These are phyloP conservation scores for Bufo gargarizans DNA, from an alignment of 2,113 vertebrate genomes.

Conservation along the genomic window DNA sequence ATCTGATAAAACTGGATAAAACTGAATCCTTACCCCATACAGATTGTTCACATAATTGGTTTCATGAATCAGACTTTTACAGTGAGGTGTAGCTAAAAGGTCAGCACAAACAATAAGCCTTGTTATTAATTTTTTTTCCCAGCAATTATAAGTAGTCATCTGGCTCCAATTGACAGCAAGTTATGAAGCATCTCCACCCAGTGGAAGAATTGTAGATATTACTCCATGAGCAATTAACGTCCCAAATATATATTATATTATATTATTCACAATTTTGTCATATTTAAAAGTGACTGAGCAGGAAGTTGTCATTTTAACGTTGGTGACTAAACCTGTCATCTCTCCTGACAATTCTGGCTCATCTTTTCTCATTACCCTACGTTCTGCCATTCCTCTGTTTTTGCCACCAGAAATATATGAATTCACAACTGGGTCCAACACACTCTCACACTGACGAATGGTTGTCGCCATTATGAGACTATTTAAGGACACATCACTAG, in stretches of 20 bases:
- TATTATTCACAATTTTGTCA: conserved; percentile 32
- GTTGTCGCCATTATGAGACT: no score
- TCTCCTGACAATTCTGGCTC: no score
- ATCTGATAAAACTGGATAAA: not conserved
- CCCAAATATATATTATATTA: not conserved
- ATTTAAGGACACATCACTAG: no score
- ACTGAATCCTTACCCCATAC: not conserved
- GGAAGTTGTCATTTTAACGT: not conserved
- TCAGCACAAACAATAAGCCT: not conserved
- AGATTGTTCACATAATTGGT: not conserved
- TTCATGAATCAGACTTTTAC: conserved; percentile 17
- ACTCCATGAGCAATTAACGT: not conserved
- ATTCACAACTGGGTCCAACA: no score
- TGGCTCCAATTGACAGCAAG: not conserved
- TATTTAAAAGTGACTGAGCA: not conserved
- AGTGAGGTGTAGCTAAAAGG: not conserved
- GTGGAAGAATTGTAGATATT: not conserved
- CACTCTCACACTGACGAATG: no score
- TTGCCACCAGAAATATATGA: no score
- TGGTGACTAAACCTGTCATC: not conserved
- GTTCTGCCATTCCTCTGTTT: no score
- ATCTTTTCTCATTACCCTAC: no score
- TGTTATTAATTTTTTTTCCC: not conserved
- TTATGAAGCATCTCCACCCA: conserved; percentile 32
- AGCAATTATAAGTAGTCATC: not conserved